Evolutionary conservation across 1,140 invertebrate genomes (phyloP).

Genomic region (Polypedilum pembai): DNA sequence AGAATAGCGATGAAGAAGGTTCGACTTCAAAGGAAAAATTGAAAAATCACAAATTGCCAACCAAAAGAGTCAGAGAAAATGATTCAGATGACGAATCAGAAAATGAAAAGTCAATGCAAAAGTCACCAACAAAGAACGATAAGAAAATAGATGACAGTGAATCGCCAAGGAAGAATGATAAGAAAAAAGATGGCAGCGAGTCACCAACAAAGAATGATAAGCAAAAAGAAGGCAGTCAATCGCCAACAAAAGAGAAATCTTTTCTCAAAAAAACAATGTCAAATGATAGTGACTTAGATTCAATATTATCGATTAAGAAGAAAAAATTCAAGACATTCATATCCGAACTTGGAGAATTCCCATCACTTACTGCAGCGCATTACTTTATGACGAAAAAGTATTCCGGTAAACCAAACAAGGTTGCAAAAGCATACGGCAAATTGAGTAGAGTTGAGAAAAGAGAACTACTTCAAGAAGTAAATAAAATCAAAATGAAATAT

Average conservation of each 20-base stretch:
- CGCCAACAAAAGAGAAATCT: background rate
- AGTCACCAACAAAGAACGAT: no score
- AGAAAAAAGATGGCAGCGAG: background rate
- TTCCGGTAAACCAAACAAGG: background rate
- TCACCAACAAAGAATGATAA: background rate
- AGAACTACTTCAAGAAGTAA: background rate
- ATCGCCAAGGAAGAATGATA: no score
- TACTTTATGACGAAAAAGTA: slow-evolving; percentile 20
- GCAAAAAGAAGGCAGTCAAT: background rate
- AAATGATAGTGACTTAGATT: background rate
- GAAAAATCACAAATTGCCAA: no score
- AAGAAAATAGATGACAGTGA: no score
- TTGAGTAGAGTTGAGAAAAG: background rate
- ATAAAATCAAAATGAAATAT: background rate
- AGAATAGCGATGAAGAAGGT: background rate
- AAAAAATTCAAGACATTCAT: background rate
- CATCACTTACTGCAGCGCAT: background rate
- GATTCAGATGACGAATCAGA: no score
- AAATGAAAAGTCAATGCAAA: no score
- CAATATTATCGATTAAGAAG: background rate
- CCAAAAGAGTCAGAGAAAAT: no score
- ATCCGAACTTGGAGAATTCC: background rate
- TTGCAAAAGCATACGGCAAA: background rate
- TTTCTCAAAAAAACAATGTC: background rate
- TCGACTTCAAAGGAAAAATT: no score